Evolutionary conservation across 2,888 invertebrate genomes (phyloP).

Genomic region (Trimorus sp.): DNA sequence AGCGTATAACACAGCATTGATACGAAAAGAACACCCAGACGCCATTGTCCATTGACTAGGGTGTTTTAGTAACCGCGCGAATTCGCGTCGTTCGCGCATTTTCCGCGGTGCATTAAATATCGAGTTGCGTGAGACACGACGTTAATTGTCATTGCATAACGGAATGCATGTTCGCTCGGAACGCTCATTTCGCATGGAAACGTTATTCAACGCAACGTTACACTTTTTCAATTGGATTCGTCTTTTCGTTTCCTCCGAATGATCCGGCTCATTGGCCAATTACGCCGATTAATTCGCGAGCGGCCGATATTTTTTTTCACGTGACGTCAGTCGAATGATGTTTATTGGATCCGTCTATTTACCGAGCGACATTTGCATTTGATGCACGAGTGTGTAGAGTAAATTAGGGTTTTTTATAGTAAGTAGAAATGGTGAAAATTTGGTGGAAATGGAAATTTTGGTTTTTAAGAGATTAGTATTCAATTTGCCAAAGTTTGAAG

Average conservation of each 20-base stretch:
- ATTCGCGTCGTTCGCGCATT: constrained; percentile 43
- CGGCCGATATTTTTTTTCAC: too few species aligned
- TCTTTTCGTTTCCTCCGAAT: constrained; percentile 20
- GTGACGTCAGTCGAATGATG: too few species aligned
- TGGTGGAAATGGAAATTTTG: too few species aligned
- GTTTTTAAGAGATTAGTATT: too few species aligned
- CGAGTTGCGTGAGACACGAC: constrained; percentile 54
- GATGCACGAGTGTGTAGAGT: too few species aligned
- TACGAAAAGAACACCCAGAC: constrained; percentile 21
- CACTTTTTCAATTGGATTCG: constrained; percentile 40
- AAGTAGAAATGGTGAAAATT: too few species aligned
- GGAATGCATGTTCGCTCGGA: constrained; percentile 42
- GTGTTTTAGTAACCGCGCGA: constrained; percentile 35
- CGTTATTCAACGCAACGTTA: constrained; percentile 48
- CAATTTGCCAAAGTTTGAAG: too few species aligned
- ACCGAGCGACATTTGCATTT: too few species aligned
- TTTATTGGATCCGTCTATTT: too few species aligned
- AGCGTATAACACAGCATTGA: too few species aligned
- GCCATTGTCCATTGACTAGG: constrained; percentile 47
- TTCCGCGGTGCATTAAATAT: constrained; percentile 51
- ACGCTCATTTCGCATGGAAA: constrained; percentile 44
- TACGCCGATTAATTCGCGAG: constrained; percentile 19
- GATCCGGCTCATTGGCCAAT: constrained; percentile 28
- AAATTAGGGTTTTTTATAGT: too few species aligned
- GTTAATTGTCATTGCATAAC: constrained; percentile 65